phyloP scores from a whole-genome alignment of 2,797 vertebrate genomes.

The Bradypus variegatus region DNA sequence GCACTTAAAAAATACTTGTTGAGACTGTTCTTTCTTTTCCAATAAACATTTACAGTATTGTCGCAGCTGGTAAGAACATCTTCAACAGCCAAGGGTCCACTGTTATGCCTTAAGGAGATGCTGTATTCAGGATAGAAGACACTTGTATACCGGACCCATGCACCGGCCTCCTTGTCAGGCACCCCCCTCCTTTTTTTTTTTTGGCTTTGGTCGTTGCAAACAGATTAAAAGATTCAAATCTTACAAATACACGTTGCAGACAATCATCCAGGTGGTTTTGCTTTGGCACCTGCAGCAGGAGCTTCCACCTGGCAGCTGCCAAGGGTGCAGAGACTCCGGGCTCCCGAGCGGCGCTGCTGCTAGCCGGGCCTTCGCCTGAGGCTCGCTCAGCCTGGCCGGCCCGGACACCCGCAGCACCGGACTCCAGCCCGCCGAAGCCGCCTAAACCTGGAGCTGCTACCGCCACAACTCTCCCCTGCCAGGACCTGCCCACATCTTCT shows the following conservation, averaged over 20 bases:
- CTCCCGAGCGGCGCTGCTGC: background rate
- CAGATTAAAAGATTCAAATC: conserved; percentile 91
- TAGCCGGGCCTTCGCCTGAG: background rate
- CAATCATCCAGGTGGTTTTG: conserved; percentile 83
- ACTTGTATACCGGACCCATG: conserved; percentile 91
- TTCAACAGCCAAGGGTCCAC: too few species aligned
- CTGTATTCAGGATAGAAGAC: conserved; percentile 83
- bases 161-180: conserved; percentile 74
- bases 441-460: rapidly evolving
- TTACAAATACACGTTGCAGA: conserved; percentile 86
- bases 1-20: conserved; percentile 49
- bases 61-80: too few species aligned
- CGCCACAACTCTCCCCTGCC: background rate
- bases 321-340: conserved; percentile 67
- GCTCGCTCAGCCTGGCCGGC: background rate
- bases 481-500: conserved; percentile 52
- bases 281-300: conserved; percentile 85
- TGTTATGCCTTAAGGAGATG: conserved; percentile 81
- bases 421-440: conserved; percentile 46
- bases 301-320: conserved; percentile 82
- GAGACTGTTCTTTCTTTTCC: conserved; percentile 45
- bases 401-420: background rate
- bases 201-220: conserved; percentile 79
- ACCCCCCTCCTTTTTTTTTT: conserved; percentile 53
- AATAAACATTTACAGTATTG: background rate